These are phyloP conservation scores for Chrysolina americana DNA, from an alignment of 2,888 invertebrate genomes.

Conservation along the genomic window DNA sequence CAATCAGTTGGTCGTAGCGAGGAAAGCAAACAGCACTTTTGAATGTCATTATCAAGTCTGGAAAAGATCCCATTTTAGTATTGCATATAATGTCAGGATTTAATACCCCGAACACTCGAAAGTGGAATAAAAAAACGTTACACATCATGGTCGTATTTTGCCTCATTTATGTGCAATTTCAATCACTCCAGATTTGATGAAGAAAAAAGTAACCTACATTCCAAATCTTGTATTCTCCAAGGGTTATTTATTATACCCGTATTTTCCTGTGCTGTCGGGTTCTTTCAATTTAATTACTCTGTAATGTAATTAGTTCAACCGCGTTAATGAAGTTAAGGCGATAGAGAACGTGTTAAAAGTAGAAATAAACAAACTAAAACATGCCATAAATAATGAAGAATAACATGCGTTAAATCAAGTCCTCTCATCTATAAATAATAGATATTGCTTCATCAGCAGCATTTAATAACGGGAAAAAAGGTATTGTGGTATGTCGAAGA, in stretches of 20 bases:
- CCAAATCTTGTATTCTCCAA: background rate
- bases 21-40: too few species aligned
- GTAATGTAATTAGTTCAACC: conserved; percentile 41
- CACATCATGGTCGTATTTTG: too few species aligned
- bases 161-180: too few species aligned
- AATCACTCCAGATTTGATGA: background rate
- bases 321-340: conserved; percentile 45
- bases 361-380: conserved; percentile 39
- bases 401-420: conserved; percentile 31
- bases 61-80: too few species aligned
- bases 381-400: conserved; percentile 39
- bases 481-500: background rate
- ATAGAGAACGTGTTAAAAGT: conserved; percentile 42
- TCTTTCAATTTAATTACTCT: conserved; percentile 40
- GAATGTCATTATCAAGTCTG: too few species aligned
- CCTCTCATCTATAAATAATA: conserved; percentile 37
- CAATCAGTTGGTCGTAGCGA: too few species aligned
- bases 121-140: too few species aligned
- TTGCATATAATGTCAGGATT: too few species aligned
- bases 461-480: background rate
- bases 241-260: conserved; percentile 2
- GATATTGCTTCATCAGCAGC: conserved; percentile 6
- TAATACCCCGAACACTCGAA: too few species aligned
- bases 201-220: background rate
- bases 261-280: conserved; percentile 28